Evolutionary conservation across 1,140 invertebrate species (phyloP).

Genomic region (Bombus waltoni): DNA sequence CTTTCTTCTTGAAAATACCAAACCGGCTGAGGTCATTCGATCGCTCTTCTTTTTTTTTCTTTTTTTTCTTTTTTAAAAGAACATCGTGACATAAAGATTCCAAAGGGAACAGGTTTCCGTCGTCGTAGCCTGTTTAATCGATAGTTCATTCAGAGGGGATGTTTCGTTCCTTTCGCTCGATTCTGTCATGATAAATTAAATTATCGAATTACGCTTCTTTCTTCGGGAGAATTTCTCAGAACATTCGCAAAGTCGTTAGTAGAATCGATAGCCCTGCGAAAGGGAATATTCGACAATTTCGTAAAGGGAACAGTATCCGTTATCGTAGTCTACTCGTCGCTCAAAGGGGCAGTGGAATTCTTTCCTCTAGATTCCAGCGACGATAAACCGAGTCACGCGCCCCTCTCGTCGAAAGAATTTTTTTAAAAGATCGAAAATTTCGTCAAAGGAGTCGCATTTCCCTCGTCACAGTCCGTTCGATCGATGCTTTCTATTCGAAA

Average conservation of each 20-base stretch:
- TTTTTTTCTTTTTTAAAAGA: background rate
- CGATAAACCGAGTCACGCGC: background rate
- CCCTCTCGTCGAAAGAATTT: background rate
- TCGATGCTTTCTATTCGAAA: background rate
- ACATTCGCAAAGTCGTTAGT: background rate
- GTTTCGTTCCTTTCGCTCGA: background rate
- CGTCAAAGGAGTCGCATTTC: background rate
- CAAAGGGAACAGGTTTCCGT: background rate
- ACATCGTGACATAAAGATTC: background rate
- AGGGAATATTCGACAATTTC: too few relatives aligned
- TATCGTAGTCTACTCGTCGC: too few relatives aligned
- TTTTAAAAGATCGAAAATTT: background rate
- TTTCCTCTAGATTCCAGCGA: background rate
- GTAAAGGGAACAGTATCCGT: too few relatives aligned
- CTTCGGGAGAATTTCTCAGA: background rate
- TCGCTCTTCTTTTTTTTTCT: too few relatives aligned
- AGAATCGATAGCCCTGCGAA: too few relatives aligned
- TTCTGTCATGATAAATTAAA: background rate
- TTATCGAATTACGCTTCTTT: background rate
- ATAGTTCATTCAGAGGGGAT: conserved; percentile 48
- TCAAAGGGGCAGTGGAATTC: background rate
- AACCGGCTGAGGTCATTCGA: too few relatives aligned
- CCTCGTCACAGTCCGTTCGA: too few relatives aligned
- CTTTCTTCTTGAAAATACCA: background rate
- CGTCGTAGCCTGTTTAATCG: conserved; percentile 68